These are phyloP conservation scores for Corythornis vintsioides DNA, from an alignment of 2,113 vertebrate genomes.

Conservation along the genomic window DNA sequence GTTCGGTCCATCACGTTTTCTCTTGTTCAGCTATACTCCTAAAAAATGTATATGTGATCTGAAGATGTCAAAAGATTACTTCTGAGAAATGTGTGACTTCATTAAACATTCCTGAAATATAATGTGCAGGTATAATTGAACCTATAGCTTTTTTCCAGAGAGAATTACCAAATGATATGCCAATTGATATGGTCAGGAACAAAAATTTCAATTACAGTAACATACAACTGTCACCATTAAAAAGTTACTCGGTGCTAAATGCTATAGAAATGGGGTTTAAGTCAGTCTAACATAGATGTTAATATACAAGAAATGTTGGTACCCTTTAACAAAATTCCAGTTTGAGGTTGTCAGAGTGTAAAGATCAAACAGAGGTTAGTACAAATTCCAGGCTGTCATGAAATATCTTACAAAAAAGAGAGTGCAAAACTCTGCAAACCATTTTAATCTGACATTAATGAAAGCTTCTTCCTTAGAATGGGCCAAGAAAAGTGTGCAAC, in stretches of 20 bases:
- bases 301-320: not conserved
- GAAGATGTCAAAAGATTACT: not conserved
- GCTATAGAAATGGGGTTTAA: not conserved
- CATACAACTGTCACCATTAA: not conserved
- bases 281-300: not conserved
- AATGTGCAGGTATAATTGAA: not conserved
- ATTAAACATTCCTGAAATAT: not conserved
- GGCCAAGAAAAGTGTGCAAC: not conserved
- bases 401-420: not conserved
- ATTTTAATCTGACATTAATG: conserved; percentile 1
- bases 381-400: conserved; percentile 18
- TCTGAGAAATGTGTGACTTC: not conserved
- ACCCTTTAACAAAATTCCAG: not conserved
- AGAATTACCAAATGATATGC: not conserved
- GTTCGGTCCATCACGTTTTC: not conserved
- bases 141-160: not conserved
- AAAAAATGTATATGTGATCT: not conserved
- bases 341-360: not conserved
- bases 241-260: not conserved
- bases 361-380: conserved; percentile 16
- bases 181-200: not conserved
- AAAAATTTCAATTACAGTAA: not conserved
- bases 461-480: not conserved
- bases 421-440: conserved; percentile 12
- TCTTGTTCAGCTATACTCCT: not conserved